Percentiles rank a stretch among this genome's conserved stretches.
Conservation (phyloP, 2,113 vertebrate species). For the Siphamia tubifer region DNA sequence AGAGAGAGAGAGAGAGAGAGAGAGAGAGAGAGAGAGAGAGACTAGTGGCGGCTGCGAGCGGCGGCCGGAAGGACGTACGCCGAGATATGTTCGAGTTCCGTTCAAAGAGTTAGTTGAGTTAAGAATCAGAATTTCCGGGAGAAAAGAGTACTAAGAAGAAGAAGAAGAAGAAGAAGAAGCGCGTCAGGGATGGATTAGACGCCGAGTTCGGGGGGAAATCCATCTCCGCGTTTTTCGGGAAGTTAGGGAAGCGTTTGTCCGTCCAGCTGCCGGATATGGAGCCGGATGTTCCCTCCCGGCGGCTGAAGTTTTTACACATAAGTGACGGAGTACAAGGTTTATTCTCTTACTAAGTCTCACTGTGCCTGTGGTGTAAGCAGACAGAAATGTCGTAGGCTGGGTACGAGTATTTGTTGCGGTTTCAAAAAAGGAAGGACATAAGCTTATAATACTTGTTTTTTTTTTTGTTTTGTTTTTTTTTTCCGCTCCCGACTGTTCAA, state of each 20-base stretch:
- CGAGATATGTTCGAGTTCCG: conserved; percentile 10
- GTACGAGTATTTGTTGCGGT: conserved; percentile 70
- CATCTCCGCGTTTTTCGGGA: neutral
- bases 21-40: too few species aligned
- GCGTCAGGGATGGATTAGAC: neutral
- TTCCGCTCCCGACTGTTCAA: conserved; percentile 60
- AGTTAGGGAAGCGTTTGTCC: neutral
- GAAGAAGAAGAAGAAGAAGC: too few species aligned
- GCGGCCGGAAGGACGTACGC: conserved; percentile 26
- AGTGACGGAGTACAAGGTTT: conserved; percentile 43
- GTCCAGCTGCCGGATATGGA: conserved; percentile 60
- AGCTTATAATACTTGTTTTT: conserved; percentile 71
- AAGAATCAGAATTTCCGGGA: neutral
- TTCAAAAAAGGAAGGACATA: conserved; percentile 67
- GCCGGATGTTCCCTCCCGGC: conserved; percentile 40
- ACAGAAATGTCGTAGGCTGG: conserved; percentile 74
- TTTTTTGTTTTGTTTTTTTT: conserved; percentile 7
- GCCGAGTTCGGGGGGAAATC: neutral
- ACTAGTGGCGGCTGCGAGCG: conserved; percentile 20
- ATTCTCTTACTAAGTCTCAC: conserved; percentile 56
- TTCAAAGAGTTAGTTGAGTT: neutral
- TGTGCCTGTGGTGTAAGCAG: conserved; percentile 73
- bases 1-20: too few species aligned
- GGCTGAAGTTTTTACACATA: conserved; percentile 39
- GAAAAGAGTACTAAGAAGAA: too few species aligned